These are phyloP conservation scores for Zingel zingel DNA, from an alignment of 2,113 vertebrate species.

Conservation along the genomic window DNA sequence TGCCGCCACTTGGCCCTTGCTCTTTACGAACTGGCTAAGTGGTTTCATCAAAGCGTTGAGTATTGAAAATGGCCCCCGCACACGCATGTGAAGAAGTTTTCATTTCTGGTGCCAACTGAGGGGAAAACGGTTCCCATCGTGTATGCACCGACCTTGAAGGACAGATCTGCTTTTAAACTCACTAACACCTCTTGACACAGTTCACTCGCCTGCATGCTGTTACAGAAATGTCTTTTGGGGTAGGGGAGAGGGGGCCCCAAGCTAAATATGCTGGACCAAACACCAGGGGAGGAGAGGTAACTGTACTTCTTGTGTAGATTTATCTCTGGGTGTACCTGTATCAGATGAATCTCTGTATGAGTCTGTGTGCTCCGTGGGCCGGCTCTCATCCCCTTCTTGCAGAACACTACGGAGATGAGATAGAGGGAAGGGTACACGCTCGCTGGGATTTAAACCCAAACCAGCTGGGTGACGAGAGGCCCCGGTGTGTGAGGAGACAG, in stretches of 20 bases:
- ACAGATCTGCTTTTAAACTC: constrained; percentile 84
- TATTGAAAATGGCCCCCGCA: constrained; percentile 59
- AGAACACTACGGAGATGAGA: constrained; percentile 58
- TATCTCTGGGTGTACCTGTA: constrained; percentile 67
- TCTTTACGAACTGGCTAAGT: constrained; percentile 74
- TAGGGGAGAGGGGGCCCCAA: constrained; percentile 54
- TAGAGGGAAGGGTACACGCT: constrained; percentile 46
- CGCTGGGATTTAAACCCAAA: constrained; percentile 74
- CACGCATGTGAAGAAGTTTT: constrained; percentile 56
- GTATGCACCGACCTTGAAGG: constrained; percentile 72
- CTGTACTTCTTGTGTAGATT: constrained; percentile 60
- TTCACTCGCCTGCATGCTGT: constrained; percentile 80
- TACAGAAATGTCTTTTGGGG: constrained; percentile 75
- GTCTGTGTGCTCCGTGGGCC: constrained; percentile 30
- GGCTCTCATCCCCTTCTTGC: constrained; percentile 59
- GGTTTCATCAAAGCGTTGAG: constrained; percentile 74
- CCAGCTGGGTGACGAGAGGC: constrained; percentile 75
- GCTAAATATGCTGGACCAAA: constrained; percentile 68
- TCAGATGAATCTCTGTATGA: constrained; percentile 65
- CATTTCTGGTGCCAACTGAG: constrained; percentile 61
- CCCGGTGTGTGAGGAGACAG: constrained; percentile 59
- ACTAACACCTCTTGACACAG: constrained; percentile 81
- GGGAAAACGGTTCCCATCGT: constrained; percentile 69
- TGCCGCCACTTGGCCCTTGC: constrained; percentile 53
- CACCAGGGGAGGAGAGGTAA: constrained; percentile 61